Evolutionary conservation across 2,797 vertebrate species (phyloP), one percentile per base, ranked within the genome.

Genomic region (Danio tinwini): DNA sequence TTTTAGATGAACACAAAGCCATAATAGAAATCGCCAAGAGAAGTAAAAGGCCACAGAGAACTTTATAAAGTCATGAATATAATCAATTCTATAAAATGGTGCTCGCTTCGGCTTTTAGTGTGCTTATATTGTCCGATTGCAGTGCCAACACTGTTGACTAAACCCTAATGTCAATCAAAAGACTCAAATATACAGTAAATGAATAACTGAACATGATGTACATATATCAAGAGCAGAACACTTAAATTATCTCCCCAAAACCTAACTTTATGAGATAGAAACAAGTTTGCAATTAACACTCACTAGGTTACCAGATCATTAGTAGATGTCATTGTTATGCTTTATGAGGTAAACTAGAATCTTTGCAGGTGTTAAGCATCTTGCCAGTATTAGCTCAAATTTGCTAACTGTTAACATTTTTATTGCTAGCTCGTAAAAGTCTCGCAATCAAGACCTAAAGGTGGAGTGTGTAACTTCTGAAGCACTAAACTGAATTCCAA

Each of bases 1-100:
- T 14, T 37, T 69, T 50, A 49, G 21, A 13, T 5, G 16, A 14
- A 37, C n/a, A 44, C 40, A 29, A 47, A 49, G 14, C 13, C 4
- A 29, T 59, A 37, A 39, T 44, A 4, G 39, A 64, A 37, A 56
- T 64, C 13, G 55, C 12, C 21, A 67, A 16, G 19, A 11, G 12
- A 56, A 42, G 17, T 17, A 47, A 68, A 50, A 70, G 37, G n/a
- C 76, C 65, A 78, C 65, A 61, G 56, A 69, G 39, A 64, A n/a
- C 45, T 2, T 47, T 12, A 7, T 7, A 47, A 29, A 7, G 7
- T 47, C 45, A 47, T 2, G 0, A 59, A 61, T 10, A 56, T 16
- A 21, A 50, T n/a, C 17, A 5, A 37, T 61, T 17, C 5, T 42
- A 52, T 29, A 64, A 67, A 61, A 76, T 39, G 11, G 11, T 61